Evolutionary conservation across 2,113 vertebrate genomes (phyloP).

Genomic region (Sinosuthora webbiana): DNA sequence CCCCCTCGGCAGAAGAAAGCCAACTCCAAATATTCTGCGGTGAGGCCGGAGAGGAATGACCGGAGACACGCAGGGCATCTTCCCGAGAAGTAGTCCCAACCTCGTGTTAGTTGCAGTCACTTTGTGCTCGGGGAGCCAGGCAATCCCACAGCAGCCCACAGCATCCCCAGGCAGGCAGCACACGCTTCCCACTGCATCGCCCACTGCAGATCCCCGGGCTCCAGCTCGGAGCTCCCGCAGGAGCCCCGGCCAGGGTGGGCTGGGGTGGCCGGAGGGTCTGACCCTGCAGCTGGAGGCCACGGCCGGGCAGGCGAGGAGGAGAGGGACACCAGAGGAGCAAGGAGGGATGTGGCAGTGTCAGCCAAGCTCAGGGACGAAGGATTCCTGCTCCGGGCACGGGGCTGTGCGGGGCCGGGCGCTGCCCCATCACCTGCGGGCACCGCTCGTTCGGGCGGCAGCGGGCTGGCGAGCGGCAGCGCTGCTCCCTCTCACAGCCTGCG

Average conservation of each 20-base stretch:
- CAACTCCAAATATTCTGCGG: not conserved
- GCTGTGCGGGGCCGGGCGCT: not conserved
- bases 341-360: not conserved
- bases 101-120: conserved; percentile 41
- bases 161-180: not conserved
- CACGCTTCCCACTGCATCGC: not conserved
- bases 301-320: not conserved
- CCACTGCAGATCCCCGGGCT: not conserved
- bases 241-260: not conserved
- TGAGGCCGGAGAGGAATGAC: not conserved
- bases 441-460: not conserved
- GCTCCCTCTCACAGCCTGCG: conserved; percentile 37
- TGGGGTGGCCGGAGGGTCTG: not conserved
- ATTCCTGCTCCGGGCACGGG: not conserved
- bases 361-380: not conserved
- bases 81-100: conserved; percentile 10
- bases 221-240: not conserved
- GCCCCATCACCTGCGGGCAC: not conserved
- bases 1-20: not conserved
- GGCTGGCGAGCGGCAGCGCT: not conserved
- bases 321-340: not conserved
- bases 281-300: not conserved
- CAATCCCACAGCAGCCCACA: not conserved
- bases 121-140: not conserved
- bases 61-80: conserved; percentile 1